A percentile compares a stretch with the other conserved stretches of the same genome.
These are phyloP conservation scores for Thumatha senex DNA, from an alignment of 2,888 invertebrate genomes.

Conservation along the genomic window DNA sequence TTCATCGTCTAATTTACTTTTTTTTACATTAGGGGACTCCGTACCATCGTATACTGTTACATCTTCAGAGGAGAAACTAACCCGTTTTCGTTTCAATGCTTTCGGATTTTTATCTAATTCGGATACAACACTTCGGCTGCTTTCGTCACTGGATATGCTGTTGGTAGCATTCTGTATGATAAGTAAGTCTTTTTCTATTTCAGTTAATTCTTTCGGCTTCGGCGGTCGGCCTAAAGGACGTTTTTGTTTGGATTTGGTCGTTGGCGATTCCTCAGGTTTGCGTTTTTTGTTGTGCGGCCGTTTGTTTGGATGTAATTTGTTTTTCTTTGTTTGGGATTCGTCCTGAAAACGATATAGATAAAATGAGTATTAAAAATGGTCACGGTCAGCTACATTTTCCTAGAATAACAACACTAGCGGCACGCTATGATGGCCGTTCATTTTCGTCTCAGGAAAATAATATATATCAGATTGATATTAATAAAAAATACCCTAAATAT, in stretches of 20 bases:
- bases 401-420: no score
- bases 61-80: constrained; percentile 54
- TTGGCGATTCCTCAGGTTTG: constrained; percentile 61
- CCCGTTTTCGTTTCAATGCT: constrained; percentile 56
- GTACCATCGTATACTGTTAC: constrained; percentile 10
- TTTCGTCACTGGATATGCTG: constrained; percentile 61
- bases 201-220: constrained; percentile 65
- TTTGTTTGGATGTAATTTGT: constrained; percentile 47
- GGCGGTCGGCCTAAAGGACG: constrained; percentile 52
- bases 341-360: constrained; percentile 48
- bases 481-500: no score
- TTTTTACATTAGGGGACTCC: constrained; percentile 31
- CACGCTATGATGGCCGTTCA: no score
- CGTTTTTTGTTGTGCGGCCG: constrained; percentile 61
- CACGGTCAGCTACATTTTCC: no score
- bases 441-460: no score
- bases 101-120: constrained; percentile 48
- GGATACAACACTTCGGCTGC: constrained; percentile 42
- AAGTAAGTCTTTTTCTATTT: constrained; percentile 72
- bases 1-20: constrained; percentile 26
- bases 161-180: constrained; percentile 71
- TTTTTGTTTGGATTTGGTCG: constrained; percentile 52
- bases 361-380: background rate
- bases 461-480: no score
- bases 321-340: constrained; percentile 64